Evolutionary conservation across 2,797 vertebrate species (phyloP).

Genomic region (Sciurus vulgaris): DNA sequence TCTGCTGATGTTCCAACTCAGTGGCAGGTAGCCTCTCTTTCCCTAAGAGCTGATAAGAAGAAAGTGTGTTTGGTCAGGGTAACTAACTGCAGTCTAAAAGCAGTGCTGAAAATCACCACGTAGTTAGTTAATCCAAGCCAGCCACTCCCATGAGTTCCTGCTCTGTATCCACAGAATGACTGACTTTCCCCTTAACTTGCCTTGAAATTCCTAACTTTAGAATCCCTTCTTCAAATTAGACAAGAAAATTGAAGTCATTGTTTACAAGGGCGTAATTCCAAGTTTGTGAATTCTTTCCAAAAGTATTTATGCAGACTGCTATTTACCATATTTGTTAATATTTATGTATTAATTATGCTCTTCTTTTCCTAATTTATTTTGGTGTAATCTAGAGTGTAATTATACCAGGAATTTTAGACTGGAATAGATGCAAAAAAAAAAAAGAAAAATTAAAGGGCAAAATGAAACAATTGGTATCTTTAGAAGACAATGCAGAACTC

Average conservation of each 20-base stretch:
- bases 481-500: neutral
- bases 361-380: neutral
- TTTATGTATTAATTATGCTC: neutral
- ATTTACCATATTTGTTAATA: neutral
- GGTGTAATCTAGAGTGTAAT: neutral
- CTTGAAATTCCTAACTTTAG: neutral
- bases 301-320: neutral
- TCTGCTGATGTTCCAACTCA: neutral
- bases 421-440: neutral
- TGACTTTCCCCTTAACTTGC: conserved; percentile 37
- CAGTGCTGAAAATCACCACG: neutral
- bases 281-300: neutral
- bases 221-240: conserved; percentile 31
- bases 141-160: neutral
- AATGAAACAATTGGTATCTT: neutral
- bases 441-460: neutral
- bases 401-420: neutral
- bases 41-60: neutral
- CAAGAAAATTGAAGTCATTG: neutral
- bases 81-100: neutral
- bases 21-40: neutral
- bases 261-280: neutral
- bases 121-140: conserved; percentile 42
- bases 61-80: neutral
- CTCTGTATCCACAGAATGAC: neutral